phyloP scores from a whole-genome alignment of 2,113 vertebrate genomes.

The Acanthisitta chloris region DNA sequence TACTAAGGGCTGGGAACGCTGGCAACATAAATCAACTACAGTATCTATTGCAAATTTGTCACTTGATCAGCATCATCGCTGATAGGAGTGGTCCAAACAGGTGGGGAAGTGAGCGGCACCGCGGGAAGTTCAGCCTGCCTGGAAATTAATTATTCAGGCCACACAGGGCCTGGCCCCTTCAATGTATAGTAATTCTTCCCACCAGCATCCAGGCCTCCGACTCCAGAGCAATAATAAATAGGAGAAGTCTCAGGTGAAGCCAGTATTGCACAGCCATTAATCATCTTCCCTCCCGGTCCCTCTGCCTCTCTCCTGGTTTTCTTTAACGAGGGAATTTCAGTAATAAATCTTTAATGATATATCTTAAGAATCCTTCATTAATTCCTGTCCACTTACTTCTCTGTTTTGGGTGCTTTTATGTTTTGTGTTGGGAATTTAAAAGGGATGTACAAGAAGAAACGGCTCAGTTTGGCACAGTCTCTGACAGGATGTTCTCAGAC shows the following conservation, averaged over 20 bases:
- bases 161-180: conserved; percentile 88
- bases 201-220: conserved; percentile 82
- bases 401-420: conserved; percentile 57
- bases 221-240: conserved; percentile 96
- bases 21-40: conserved; percentile 81
- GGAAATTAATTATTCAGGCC: conserved; percentile 87
- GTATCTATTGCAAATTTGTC: conserved; percentile 77
- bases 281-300: conserved; percentile 82
- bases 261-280: conserved; percentile 97
- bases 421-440: conserved; percentile 40
- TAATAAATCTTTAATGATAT: conserved; percentile 99
- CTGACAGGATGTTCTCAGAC: conserved; percentile 66
- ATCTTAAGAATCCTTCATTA: conserved; percentile 93
- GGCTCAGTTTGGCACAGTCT: not conserved
- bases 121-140: conserved; percentile 79
- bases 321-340: conserved; percentile 90
- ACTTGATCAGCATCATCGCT: conserved; percentile 67
- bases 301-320: conserved; percentile 68
- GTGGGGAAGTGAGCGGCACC: conserved; percentile 82
- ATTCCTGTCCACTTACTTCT: conserved; percentile 88
- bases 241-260: conserved; percentile 94
- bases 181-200: conserved; percentile 86
- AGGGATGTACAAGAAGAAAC: not conserved
- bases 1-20: conserved; percentile 73
- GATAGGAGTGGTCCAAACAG: conserved; percentile 78